Percentiles rank a stretch among this genome's conserved stretches.
These are phyloP conservation scores for Epinephelus awoara DNA, from an alignment of 2,797 vertebrate species.

Conservation along the genomic window DNA sequence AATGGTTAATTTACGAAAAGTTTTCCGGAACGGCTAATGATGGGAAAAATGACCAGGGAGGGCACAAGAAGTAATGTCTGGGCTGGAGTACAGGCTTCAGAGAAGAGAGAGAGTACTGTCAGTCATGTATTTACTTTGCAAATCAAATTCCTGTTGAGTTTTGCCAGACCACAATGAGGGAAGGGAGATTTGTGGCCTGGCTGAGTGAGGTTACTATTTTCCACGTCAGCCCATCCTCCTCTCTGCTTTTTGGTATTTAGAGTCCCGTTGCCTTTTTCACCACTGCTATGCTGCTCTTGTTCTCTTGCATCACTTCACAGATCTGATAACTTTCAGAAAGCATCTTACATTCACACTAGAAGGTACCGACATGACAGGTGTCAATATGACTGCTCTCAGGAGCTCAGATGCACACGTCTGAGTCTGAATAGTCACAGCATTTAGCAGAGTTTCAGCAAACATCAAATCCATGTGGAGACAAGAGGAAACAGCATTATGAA, in stretches of 20 bases:
- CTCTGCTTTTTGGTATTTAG: conserved; percentile 33
- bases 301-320: conserved; percentile 11
- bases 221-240: conserved; percentile 46
- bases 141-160: conserved; percentile 53
- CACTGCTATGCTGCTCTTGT: background rate
- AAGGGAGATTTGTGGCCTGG: conserved; percentile 48
- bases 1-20: conserved; percentile 10
- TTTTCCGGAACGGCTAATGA: conserved; percentile 34
- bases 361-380: background rate
- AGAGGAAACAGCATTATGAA: conserved; percentile 26
- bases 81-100: conserved; percentile 5
- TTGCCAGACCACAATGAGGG: conserved; percentile 59
- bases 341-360: background rate
- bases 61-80: conserved; percentile 1
- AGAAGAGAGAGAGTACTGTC: conserved; percentile 30
- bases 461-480: conserved; percentile 5
- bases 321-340: conserved; percentile 25
- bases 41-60: background rate
- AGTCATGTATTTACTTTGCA: conserved; percentile 30
- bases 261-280: background rate
- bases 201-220: conserved; percentile 53
- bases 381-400: background rate
- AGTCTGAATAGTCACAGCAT: background rate
- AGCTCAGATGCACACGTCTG: conserved; percentile 2
- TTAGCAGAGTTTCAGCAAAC: background rate